A percentile compares a stretch with the other conserved stretches of the same genome.
These are phyloP conservation scores for Actenoides hombroni DNA, from an alignment of 2,113 vertebrate genomes.

Conservation along the genomic window DNA sequence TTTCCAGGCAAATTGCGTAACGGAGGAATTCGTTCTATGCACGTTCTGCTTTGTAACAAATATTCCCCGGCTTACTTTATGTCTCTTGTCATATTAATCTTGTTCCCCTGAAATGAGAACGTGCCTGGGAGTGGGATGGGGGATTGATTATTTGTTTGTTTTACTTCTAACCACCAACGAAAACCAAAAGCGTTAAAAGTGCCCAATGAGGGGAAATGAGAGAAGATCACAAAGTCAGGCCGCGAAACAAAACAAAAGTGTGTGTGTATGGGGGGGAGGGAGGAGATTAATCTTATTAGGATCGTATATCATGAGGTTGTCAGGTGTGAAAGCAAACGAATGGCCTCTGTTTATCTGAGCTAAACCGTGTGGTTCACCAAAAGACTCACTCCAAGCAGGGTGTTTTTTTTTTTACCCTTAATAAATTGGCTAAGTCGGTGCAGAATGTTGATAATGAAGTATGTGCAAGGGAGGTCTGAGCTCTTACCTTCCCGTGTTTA, in stretches of 20 bases:
- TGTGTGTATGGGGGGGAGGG: constrained; percentile 58
- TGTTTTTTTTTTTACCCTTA: constrained; percentile 74
- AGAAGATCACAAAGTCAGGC: constrained; percentile 57
- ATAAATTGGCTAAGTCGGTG: constrained; percentile 93
- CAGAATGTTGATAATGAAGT: constrained; percentile 89
- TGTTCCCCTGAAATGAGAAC: constrained; percentile 53
- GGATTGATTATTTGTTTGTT: constrained; percentile 66
- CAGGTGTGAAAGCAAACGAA: constrained; percentile 96
- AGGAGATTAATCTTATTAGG: constrained; percentile 93
- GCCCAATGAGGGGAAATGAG: constrained; percentile 56
- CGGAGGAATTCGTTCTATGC: not conserved
- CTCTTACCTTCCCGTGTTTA: constrained; percentile 75
- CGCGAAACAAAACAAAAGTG: constrained; percentile 67
- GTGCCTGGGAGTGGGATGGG: not conserved
- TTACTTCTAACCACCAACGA: constrained; percentile 59
- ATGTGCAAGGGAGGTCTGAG: constrained; percentile 77
- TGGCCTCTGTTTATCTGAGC: constrained; percentile 95
- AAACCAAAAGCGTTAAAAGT: constrained; percentile 69
- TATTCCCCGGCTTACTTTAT: constrained; percentile 45
- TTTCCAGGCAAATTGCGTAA: constrained; percentile 2
- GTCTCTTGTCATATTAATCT: constrained; percentile 63
- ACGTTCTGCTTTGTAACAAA: constrained; percentile 56
- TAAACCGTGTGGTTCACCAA: constrained; percentile 88
- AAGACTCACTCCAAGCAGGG: constrained; percentile 81
- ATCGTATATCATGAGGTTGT: constrained; percentile 93